Evolutionary conservation across 2,113 vertebrate species (phyloP).

Genomic region (Thalassoma bifasciatum): DNA sequence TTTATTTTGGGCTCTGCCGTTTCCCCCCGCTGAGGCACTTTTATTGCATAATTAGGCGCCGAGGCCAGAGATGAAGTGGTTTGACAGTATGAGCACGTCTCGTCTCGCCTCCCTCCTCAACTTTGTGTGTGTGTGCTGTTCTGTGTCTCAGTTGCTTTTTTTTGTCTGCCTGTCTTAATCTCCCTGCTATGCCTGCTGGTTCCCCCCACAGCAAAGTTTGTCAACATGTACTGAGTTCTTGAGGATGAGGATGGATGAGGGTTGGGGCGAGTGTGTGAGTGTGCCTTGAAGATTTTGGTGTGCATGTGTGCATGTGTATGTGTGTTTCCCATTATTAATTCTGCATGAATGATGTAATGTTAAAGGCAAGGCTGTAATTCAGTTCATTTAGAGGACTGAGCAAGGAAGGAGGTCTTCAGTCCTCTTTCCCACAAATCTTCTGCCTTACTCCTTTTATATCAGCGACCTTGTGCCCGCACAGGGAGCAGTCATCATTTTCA

Average conservation of each 20-base stretch:
- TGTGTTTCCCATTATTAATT: conserved; percentile 64
- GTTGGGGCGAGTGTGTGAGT: conserved; percentile 31
- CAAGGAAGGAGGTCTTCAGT: conserved; percentile 39
- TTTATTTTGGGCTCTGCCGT: conserved; percentile 69
- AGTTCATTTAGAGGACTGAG: conserved; percentile 55
- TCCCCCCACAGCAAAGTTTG: conserved; percentile 69
- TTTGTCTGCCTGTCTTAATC: conserved; percentile 67
- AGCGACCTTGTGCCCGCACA: conserved; percentile 51
- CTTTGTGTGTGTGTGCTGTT: conserved; percentile 58
- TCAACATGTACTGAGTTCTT: conserved; percentile 62
- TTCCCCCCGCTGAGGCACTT: conserved; percentile 53
- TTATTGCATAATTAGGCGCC: conserved; percentile 79
- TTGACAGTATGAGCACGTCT: conserved; percentile 81
- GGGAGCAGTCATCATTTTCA: conserved; percentile 45
- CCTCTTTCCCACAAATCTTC: conserved; percentile 40
- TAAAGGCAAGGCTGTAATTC: conserved; percentile 74
- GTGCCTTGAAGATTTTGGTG: conserved; percentile 28
- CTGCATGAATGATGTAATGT: conserved; percentile 73
- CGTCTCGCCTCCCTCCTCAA: conserved; percentile 66
- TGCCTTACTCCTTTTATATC: conserved; percentile 51
- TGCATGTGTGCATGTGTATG: conserved; percentile 30
- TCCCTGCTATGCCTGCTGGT: conserved; percentile 63
- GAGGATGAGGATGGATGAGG: conserved; percentile 56
- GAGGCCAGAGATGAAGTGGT: conserved; percentile 65
- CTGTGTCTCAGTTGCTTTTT: conserved; percentile 58